Base-by-base conservation (phyloP, 2,888 invertebrate species). In the Proisotoma minuta region DNA sequence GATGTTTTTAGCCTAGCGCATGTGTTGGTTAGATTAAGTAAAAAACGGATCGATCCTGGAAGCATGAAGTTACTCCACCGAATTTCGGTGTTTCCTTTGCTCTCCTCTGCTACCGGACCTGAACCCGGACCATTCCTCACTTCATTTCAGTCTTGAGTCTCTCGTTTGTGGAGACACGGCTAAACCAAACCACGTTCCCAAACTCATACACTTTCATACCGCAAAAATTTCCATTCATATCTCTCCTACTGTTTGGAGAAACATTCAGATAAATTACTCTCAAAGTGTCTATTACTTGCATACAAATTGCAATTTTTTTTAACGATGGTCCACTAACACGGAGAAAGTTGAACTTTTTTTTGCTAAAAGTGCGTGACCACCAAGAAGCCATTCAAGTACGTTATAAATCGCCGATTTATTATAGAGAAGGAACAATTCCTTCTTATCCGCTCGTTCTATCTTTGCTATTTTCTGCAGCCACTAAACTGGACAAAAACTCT, bases 61-160 rank as follows among this genome's bases (percentile, higher is more conserved):
- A 65, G 62, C 65, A 59, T 65, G 65, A 59, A 59, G 56, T 60
- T 62, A 65, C 59, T 65, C 62, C 51, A 49, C 62, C 62, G 65
- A 56, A 62, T 59, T 34, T 56, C 59, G 48, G 60, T 60, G 57
- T 57, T 34, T 34, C 34, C 34, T 34, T 34, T 34, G 8, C 34
- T 10, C 15, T 15, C 34, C 15, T n/a, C n/a, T n/a, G n/a, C n/a
- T n/a, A n/a, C n/a, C n/a, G n/a, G n/a, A n/a, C n/a, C n/a, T n/a
- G n/a, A n/a, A 58, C 47, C 52, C 51, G 58, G 43, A 51, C 39
- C 49, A 58, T 51, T 39, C 53, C 34, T 34, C 34, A 34, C 15
- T 34, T n/a, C n/a, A n/a, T n/a, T n/a, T n/a, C n/a, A n/a, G n/a
- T n/a, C n/a, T 34, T 49, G 52, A 40, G 48, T 51, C 51, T 48